Conservation (phyloP, 1,140 invertebrate genomes). For the Hydropsyche tenuis region DNA sequence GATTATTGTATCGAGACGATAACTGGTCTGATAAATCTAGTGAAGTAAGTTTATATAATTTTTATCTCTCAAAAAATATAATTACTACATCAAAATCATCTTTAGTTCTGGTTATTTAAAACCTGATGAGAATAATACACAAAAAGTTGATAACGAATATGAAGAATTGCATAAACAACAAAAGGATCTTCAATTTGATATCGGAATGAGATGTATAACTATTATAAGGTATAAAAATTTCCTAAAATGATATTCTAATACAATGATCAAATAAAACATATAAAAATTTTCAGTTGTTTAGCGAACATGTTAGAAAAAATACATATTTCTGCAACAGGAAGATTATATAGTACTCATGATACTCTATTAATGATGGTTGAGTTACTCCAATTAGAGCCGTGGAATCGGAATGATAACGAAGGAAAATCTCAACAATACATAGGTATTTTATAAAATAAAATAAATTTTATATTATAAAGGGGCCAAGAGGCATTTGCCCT, state of each 20-base stretch:
- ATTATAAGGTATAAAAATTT: conserved; percentile 66
- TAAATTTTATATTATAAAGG: too few species aligned
- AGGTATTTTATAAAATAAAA: conserved; percentile 50
- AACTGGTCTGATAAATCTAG: conserved; percentile 62
- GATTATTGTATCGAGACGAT: conserved; percentile 72
- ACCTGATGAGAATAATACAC: conserved; percentile 52
- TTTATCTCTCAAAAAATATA: conserved; percentile 25
- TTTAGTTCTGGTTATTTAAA: conserved; percentile 56
- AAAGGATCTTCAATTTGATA: conserved; percentile 71
- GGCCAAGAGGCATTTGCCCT: too few species aligned
- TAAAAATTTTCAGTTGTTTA: conserved; percentile 57
- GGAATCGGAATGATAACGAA: conserved; percentile 67
- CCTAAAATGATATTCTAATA: neutral
- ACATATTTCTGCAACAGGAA: conserved; percentile 68
- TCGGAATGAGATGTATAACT: conserved; percentile 73
- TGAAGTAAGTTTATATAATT: conserved; percentile 58
- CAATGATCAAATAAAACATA: conserved; percentile 13
- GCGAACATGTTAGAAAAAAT: conserved; percentile 65
- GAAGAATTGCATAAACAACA: conserved; percentile 71
- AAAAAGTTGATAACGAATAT: conserved; percentile 59
- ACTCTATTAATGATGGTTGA: conserved; percentile 75
- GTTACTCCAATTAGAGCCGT: conserved; percentile 71
- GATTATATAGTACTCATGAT: conserved; percentile 72
- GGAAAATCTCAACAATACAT: conserved; percentile 63
- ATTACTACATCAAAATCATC: conserved; percentile 23